Evolutionary conservation across 1,140 invertebrate genomes (phyloP), one percentile per base, ranked within the genome.

Genomic region (Stenopsyche tienmushanensis): DNA sequence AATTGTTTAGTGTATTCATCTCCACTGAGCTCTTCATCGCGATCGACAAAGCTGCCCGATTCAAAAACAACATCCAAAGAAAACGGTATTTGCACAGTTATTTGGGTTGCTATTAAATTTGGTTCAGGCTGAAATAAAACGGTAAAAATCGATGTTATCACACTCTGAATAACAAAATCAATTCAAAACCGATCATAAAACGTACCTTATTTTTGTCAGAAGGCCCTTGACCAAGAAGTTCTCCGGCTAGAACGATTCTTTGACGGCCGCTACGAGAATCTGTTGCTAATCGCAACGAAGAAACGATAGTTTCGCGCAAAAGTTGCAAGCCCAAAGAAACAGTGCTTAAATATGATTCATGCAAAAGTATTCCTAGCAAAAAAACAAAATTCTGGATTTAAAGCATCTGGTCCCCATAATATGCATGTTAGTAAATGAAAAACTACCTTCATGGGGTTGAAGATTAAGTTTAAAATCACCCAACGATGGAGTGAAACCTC

Each of bases 1-100:
- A 97, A 72, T 10, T 83, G 77, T 17, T 81, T 76, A 7, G 86
- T 83, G 67, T 88, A 93, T 1, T 78, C 76, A 7, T 87, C 75
- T 3, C 88, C 89, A 9, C 77, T 76, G 15, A 91, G 74, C 64
- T 80, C 80, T 29, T 83, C 77, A 1, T 77, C 78, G 53, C 85
- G 77, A 59, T 83, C 78, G 1, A 75, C 73, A 67, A 83, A 85
- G 81, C 82, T 90, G 71, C 83, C 86, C 0, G 91, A 93, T 71
- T 95, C 90, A 75, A 90, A 97, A 8, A 89, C 85, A 0, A 97
- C 81, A 74, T 97, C 94, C 62, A 97, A 80, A 20, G 88, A 84
- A 72, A 95, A 92, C 0, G 94, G 93, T 1, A 92, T 81, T 71
- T 87, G 87, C 0, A 87, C 88, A 1, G 90, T 88, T 52, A 96